Evolutionary conservation across 2,888 invertebrate species (phyloP), one percentile per base, ranked within the genome.

Genomic region (Cepaea hortensis): DNA sequence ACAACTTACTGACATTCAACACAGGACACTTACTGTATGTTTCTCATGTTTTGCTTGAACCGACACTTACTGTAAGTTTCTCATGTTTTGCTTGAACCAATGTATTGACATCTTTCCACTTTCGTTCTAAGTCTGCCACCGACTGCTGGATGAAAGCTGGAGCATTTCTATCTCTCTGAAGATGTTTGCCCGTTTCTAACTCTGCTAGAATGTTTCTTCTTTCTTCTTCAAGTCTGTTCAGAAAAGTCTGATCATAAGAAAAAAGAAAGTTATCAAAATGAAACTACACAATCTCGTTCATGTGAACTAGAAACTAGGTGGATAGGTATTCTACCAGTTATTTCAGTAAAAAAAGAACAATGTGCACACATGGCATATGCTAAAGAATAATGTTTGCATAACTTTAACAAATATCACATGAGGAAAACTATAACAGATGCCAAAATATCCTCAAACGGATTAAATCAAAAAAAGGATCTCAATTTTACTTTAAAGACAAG

Each of bases 171-270:
- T 98, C 98, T 94, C 97, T 97, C 89, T 97, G 96, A 0, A 99
- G 96, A 92, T 98, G 97, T 93, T 97, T 97, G 48, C 98, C 98
- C 89, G 97, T 96, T 94, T 98, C 98, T 6, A 99, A 94, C 96
- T 98, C 97, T 1, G 97, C 97, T 96, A 98, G 13, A n/a, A 93
- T 91, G 81, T 87, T 90, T 23, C 91, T 90, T 77, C 89, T 90
- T 84, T 93, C 93, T 9, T 90, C 88, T 35, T 93, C 93, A n/a
- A 93, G 88, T 80, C 90, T 91, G 48, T 85, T 87, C 90, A 92
- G 90, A 6, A 93, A 84, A 84, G 89, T 84, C 90, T 90, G 88
- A 11, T 61, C 77, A 84, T n/a, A 72, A 61, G 35, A 35, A 7
- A 61, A 82, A 75, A 35, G 48, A 1, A 55, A 76, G 46, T 13